A percentile compares a stretch with the other conserved stretches of the same genome.
Conservation (phyloP, 2,113 vertebrate species). For the Euleptes europaea region DNA sequence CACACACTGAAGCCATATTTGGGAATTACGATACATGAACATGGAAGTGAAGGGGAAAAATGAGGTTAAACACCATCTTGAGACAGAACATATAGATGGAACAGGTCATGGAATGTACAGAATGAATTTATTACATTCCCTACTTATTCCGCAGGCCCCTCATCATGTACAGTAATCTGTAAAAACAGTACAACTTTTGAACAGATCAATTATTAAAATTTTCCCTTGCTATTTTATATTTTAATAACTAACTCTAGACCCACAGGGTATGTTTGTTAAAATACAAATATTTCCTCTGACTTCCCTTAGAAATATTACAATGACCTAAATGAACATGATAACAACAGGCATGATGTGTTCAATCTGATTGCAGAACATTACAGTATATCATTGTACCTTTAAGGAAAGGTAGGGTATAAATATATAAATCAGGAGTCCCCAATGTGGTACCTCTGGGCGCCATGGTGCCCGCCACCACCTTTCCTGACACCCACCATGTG, state of each 20-base stretch:
- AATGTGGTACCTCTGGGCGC: no score
- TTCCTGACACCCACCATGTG: no score
- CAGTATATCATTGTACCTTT: no score
- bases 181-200: neutral
- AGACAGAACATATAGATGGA: neutral
- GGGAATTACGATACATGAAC: no score
- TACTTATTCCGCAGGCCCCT: neutral
- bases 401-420: no score
- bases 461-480: no score
- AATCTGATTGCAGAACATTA: neutral
- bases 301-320: constrained; percentile 25
- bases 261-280: constrained; percentile 25
- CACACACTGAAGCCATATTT: no score
- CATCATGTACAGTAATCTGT: neutral
- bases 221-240: neutral
- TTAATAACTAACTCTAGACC: neutral
- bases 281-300: constrained; percentile 18
- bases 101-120: neutral
- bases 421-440: no score
- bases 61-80: neutral
- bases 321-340: constrained; percentile 14
- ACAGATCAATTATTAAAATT: constrained; percentile 3
- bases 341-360: neutral
- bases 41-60: no score
- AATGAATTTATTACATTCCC: neutral